These are phyloP conservation scores for Standfussiana lucernea DNA, from an alignment of 2,888 invertebrate genomes.

Conservation along the genomic window DNA sequence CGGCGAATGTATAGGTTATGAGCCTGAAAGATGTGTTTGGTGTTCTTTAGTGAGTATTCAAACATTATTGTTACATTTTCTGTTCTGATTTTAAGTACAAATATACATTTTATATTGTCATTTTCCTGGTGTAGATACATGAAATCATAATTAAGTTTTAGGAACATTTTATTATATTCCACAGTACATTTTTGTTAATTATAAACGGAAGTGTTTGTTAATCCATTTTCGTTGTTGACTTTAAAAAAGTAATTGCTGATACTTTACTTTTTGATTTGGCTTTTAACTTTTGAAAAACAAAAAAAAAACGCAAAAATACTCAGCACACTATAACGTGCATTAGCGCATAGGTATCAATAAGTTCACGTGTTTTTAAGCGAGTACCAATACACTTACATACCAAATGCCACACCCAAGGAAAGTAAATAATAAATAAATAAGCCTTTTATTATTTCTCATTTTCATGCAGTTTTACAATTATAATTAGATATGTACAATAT, in stretches of 20 bases:
- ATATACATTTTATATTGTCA: not conserved
- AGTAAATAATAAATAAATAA: too few species aligned
- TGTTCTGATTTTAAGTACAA: not conserved
- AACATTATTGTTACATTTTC: not conserved
- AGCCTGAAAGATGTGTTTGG: conserved; percentile 78
- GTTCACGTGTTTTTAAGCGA: not conserved
- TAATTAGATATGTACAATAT: too few species aligned
- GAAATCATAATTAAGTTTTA: not conserved
- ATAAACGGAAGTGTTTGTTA: not conserved
- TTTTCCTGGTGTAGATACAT: conserved; percentile 2
- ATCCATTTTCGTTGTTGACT: not conserved
- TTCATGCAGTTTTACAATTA: too few species aligned
- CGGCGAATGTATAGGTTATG: conserved; percentile 77
- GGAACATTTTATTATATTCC: not conserved
- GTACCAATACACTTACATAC: not conserved
- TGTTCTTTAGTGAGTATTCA: conserved; percentile 74
- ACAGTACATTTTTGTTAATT: not conserved
- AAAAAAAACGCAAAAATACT: not conserved
- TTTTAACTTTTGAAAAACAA: not conserved
- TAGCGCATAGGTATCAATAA: not conserved
- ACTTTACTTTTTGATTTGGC: not conserved
- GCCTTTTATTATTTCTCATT: too few species aligned
- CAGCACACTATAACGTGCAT: not conserved
- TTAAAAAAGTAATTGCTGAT: not conserved
- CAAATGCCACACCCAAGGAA: not conserved